These are phyloP conservation scores for Etheostoma nigrum DNA, from an alignment of 2,797 vertebrate genomes.

Conservation along the genomic window DNA sequence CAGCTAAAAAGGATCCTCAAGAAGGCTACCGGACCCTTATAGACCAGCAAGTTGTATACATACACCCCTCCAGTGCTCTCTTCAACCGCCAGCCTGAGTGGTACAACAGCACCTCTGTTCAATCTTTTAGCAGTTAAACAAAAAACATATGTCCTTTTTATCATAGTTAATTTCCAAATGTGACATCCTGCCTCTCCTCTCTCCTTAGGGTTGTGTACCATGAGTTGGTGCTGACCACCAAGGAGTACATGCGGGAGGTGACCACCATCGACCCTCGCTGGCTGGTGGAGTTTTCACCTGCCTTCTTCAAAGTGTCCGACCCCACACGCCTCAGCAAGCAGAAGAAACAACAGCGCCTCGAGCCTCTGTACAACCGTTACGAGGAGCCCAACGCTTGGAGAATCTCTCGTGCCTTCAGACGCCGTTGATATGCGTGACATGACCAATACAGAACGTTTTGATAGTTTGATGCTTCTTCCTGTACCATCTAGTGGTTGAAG, in stretches of 20 bases:
- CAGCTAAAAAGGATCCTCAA: slow-evolving; percentile 98
- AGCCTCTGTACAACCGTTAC: slow-evolving; percentile 97
- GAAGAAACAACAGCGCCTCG: slow-evolving; percentile 97
- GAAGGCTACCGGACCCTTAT: slow-evolving; percentile 97
- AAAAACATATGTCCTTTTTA: neutral
- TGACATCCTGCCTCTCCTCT: neutral
- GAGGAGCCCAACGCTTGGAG: slow-evolving; percentile 99
- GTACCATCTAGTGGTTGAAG: neutral
- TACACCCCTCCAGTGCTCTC: slow-evolving; percentile 97
- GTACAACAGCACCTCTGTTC: slow-evolving; percentile 75
- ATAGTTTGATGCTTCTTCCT: rapidly evolving
- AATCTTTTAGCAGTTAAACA: neutral
- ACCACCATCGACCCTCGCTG: slow-evolving; percentile 98
- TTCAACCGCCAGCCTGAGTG: slow-evolving; percentile 99
- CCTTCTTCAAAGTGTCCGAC: slow-evolving; percentile 99
- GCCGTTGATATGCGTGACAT: slow-evolving; percentile 80
- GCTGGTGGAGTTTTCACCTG: slow-evolving; percentile 97
- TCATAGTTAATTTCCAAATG: neutral
- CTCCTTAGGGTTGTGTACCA: slow-evolving; percentile 95
- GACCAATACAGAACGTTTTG: rapidly evolving
- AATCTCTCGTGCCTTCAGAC: slow-evolving; percentile 95
- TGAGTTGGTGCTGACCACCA: slow-evolving; percentile 96
- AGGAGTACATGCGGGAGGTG: slow-evolving; percentile 99
- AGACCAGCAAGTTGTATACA: slow-evolving; percentile 98
- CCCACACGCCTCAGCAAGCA: slow-evolving; percentile 99